phyloP scores from a whole-genome alignment of 2,888 invertebrate species.

The Auanema sp. region DNA sequence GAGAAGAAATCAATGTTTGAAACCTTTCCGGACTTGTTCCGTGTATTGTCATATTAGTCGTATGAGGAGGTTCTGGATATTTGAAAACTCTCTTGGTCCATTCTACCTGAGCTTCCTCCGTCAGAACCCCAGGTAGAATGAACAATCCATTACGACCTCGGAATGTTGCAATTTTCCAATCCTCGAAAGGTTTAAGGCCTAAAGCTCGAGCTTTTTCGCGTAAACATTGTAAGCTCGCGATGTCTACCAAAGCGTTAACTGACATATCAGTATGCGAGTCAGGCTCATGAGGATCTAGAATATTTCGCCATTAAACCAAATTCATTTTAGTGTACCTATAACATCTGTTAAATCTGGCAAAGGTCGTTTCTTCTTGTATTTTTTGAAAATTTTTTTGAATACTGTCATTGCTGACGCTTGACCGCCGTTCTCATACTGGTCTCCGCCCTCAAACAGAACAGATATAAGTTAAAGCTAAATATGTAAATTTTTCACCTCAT shows the following conservation, averaged over 20 bases:
- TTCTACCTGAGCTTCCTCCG: conserved; percentile 34
- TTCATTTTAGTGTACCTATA: conserved; percentile 66
- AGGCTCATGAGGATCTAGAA: conserved; percentile 11
- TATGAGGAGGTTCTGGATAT: conserved; percentile 65
- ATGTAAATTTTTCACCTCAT: no score
- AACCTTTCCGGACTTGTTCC: conserved; percentile 33
- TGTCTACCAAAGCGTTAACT: background rate
- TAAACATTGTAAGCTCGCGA: background rate
- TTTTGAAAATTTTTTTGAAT: conserved; percentile 72
- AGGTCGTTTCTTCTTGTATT: conserved; percentile 76
- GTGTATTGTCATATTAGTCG: conserved; percentile 66
- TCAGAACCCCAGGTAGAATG: conserved; percentile 14
- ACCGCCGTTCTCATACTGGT: conserved; percentile 19
- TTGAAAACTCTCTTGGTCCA: conserved; percentile 65
- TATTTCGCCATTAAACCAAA: background rate
- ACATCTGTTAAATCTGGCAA: conserved; percentile 74
- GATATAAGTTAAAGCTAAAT: no score
- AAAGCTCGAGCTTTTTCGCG: background rate
- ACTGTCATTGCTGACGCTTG: conserved; percentile 12
- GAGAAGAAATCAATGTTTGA: conserved; percentile 5
- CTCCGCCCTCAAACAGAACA: conserved; percentile 7
- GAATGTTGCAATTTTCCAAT: conserved; percentile 15
- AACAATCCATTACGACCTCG: conserved; percentile 14
- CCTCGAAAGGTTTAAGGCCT: conserved; percentile 13
- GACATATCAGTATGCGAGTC: background rate